Evolutionary conservation across 2,888 invertebrate species (phyloP), one percentile per base, ranked within the genome.

Genomic region (Pristionchus maxplancki): DNA sequence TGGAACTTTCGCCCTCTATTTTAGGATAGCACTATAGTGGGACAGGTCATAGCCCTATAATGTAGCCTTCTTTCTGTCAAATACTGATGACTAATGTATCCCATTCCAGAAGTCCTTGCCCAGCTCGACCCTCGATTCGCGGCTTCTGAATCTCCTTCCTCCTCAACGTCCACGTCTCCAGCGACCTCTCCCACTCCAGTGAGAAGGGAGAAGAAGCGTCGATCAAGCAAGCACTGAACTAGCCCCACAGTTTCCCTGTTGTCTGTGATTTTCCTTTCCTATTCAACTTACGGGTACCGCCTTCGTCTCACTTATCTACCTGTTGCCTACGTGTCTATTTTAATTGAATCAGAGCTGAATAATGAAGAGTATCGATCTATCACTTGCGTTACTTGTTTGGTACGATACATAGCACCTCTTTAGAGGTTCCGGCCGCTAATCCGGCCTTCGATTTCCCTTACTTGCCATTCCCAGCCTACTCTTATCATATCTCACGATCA

Each of bases 401-500:
- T 71, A 71, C 71, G 34, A 20, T 40, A 71, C 1, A 37, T 71
- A 9, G 44, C 78, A 44, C 44, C 44, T 28, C 24, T 40, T 78
- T 78, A 78, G 78, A 44, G 40, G 44, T 78, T 78, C 78, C 78
- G 40, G 28, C 5, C 17, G 15, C 44, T 78, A 71, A 40, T 71
- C 71, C 71, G 71, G 37, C 28, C 44, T 78, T 28, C 44, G n/a
- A 58, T n/a, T 40, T 78, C 28, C 48, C 13, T 71, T 20, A 71
- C 58, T 58, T 58, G n/a, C 44, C 78, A n/a, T 78, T 78, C 48
- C 78, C 78, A 78, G 8, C n/a, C 78, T 78, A 78, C 44, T 44
- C 78, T 44, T 44, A 78, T 78, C 78, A 78, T 78, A 78, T 78
- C 78, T 78, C 78, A 13, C 78, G n/a, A 78, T 78, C 78, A 13